Percentiles rank a stretch among this genome's conserved stretches.
phyloP scores from a whole-genome alignment of 2,113 vertebrate species.

The Pituophis catenifer region DNA sequence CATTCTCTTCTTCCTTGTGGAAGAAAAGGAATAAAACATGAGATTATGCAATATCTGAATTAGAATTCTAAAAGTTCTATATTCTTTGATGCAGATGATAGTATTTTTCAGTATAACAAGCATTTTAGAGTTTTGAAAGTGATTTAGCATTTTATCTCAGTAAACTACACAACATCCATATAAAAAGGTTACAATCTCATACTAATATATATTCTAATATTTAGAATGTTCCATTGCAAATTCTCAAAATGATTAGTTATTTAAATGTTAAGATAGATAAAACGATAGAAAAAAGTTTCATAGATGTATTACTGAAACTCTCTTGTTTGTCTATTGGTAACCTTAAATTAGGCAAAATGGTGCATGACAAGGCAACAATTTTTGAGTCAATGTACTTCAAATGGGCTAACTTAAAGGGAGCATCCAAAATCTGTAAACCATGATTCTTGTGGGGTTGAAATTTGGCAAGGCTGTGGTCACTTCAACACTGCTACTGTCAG shows the following conservation, averaged over 20 bases:
- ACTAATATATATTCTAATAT: neutral
- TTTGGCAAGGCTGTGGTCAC: neutral
- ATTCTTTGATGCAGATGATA: neutral
- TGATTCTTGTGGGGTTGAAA: neutral
- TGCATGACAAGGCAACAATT: no score
- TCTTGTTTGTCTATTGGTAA: no score
- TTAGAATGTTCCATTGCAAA: neutral
- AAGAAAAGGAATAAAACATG: constrained; percentile 25
- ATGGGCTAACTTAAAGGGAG: no score
- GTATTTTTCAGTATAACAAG: neutral
- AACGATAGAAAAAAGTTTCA: neutral
- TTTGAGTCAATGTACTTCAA: no score
- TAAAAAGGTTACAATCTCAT: neutral
- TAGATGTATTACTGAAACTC: no score
- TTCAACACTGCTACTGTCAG: neutral
- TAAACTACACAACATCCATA: neutral
- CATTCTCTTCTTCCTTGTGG: constrained; percentile 30
- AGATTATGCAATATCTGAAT: neutral
- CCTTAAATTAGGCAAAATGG: no score
- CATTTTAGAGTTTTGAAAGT: neutral
- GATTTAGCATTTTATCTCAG: neutral
- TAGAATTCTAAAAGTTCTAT: constrained; percentile 13
- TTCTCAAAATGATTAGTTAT: neutral
- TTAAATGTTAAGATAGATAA: neutral
- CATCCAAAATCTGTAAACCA: no score